These are phyloP conservation scores for Timema podura DNA, from an alignment of 2,888 invertebrate species.

Conservation along the genomic window DNA sequence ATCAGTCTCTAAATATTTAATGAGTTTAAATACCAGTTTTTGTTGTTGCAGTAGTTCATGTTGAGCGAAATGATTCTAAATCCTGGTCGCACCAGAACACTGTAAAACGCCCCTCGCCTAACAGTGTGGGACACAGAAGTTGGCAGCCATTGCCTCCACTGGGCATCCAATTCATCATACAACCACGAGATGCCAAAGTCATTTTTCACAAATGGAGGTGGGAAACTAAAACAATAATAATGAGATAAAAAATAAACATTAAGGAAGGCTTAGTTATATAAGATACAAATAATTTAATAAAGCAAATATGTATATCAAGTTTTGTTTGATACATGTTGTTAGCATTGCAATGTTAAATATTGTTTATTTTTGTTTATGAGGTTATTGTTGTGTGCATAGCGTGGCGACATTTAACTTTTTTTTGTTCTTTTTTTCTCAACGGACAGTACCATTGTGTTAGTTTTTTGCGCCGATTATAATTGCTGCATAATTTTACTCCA, in stretches of 20 bases:
- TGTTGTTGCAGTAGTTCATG: constrained; percentile 94
- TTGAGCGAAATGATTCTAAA: constrained; percentile 91
- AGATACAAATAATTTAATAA: too few species aligned
- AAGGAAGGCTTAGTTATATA: too few species aligned
- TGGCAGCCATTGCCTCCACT: constrained; percentile 91
- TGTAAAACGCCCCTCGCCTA: constrained; percentile 85
- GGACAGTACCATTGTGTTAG: too few species aligned
- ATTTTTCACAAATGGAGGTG: constrained; percentile 79
- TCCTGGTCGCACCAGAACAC: constrained; percentile 82
- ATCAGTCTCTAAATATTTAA: background rate
- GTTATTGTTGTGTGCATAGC: too few species aligned
- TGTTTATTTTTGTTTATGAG: too few species aligned
- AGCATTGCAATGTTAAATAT: too few species aligned
- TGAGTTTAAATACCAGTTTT: constrained; percentile 68
- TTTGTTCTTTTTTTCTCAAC: too few species aligned
- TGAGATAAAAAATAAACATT: background rate
- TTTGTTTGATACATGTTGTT: too few species aligned
- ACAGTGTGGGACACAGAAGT: constrained; percentile 82
- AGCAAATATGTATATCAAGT: too few species aligned
- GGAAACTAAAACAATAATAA: constrained; percentile 58
- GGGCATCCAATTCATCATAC: constrained; percentile 81
- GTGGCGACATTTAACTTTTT: too few species aligned
- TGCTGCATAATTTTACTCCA: too few species aligned
- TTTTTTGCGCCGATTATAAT: too few species aligned
- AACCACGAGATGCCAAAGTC: constrained; percentile 87